phyloP scores from a whole-genome alignment of 2,113 vertebrate species.

The Rhinoderma darwinii region DNA sequence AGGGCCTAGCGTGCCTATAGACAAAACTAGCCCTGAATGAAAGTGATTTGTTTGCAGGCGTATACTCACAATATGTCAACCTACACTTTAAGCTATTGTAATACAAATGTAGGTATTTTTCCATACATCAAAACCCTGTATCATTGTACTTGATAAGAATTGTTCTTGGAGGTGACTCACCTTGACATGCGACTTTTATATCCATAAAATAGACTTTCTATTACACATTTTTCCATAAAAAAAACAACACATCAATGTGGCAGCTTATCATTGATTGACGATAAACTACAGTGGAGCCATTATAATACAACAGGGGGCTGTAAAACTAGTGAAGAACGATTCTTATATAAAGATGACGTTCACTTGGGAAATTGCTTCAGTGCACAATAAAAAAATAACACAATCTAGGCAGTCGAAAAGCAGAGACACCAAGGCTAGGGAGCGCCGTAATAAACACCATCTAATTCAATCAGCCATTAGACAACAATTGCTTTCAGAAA shows the following conservation, averaged over 20 bases:
- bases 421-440: background rate
- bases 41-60: too few relatives aligned
- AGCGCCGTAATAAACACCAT: conserved; percentile 37
- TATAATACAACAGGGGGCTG: conserved; percentile 12
- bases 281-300: background rate
- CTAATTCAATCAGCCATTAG: conserved; percentile 35
- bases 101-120: too few relatives aligned
- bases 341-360: conserved; percentile 32
- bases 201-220: background rate
- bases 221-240: background rate
- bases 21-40: too few relatives aligned
- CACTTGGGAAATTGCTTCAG: conserved; percentile 33
- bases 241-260: background rate
- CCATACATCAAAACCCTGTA: too few relatives aligned
- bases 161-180: conserved; percentile 1
- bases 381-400: conserved; percentile 42
- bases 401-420: background rate
- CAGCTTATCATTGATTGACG: background rate
- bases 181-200: background rate
- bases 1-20: too few relatives aligned
- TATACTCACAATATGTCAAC: too few relatives aligned
- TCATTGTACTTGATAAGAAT: background rate
- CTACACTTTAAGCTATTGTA: too few relatives aligned
- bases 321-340: conserved; percentile 16
- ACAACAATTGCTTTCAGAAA: conserved; percentile 38